Percentiles rank a stretch among this genome's conserved stretches.
Evolutionary conservation across 2,797 vertebrate species (phyloP).

Genomic region (Threskiornis aethiopicus): DNA sequence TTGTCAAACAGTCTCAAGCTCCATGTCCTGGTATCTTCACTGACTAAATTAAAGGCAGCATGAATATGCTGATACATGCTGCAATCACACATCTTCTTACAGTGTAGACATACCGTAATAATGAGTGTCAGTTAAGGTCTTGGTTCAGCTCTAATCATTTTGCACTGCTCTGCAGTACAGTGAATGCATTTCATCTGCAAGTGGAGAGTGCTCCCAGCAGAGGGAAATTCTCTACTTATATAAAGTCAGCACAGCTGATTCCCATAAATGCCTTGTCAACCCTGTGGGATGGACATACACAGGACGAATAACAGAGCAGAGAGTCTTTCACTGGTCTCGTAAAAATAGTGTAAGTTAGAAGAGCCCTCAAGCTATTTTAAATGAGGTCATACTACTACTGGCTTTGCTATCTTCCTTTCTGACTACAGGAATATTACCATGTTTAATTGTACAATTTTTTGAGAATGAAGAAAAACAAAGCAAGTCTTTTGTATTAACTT

Average conservation of each 20-base stretch:
- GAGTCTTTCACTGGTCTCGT: not conserved
- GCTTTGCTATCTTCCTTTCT: not conserved
- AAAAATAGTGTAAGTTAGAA: not conserved
- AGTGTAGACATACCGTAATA: not conserved
- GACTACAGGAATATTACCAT: not conserved
- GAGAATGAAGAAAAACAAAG: not conserved
- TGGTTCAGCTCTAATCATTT: constrained; percentile 54
- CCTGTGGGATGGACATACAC: constrained; percentile 1
- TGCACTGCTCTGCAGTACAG: not conserved
- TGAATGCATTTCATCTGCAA: constrained; percentile 29
- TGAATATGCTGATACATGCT: constrained; percentile 27
- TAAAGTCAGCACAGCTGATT: constrained; percentile 4
- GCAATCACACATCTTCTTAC: constrained; percentile 31
- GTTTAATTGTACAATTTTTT: not conserved
- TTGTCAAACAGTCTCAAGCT: not conserved
- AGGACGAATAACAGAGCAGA: constrained; percentile 6
- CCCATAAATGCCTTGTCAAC: constrained; percentile 31
- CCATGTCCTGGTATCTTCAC: not conserved
- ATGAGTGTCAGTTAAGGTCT: constrained; percentile 43
- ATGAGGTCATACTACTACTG: not conserved
- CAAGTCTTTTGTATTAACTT: not conserved
- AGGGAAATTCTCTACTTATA: constrained; percentile 21
- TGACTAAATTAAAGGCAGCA: constrained; percentile 11
- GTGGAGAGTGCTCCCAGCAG: constrained; percentile 13
- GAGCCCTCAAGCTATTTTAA: constrained; percentile 35